A percentile compares a stretch with the other conserved stretches of the same genome.
Evolutionary conservation across 2,113 vertebrate genomes (phyloP).

Genomic region (Pseudorectes ferrugineus): DNA sequence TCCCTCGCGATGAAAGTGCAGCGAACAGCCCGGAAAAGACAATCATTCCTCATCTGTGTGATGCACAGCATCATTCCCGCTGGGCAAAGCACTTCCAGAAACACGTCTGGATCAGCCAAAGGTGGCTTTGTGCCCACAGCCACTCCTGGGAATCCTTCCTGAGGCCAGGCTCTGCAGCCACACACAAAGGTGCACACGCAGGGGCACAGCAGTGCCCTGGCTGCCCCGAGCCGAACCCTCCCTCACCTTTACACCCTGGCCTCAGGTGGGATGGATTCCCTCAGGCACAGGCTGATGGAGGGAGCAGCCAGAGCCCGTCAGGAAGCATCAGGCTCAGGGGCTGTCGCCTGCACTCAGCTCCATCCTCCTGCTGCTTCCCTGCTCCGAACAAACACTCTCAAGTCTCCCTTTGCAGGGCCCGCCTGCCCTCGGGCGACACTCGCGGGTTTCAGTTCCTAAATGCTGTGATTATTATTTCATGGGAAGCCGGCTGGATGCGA

Average conservation of each 20-base stretch:
- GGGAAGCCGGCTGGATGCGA: not conserved
- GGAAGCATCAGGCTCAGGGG: not conserved
- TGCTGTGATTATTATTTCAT: conserved; percentile 4
- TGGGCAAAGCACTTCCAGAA: not conserved
- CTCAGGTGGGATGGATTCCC: not conserved
- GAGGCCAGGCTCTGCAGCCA: not conserved
- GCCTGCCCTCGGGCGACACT: not conserved
- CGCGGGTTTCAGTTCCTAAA: not conserved
- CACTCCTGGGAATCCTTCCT: not conserved
- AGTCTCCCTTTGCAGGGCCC: not conserved
- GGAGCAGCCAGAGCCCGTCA: not conserved
- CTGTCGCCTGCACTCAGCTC: not conserved
- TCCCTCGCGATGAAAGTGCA: not conserved
- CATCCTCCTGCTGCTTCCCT: not conserved
- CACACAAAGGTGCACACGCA: not conserved
- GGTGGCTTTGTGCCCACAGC: not conserved
- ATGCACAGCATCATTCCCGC: not conserved
- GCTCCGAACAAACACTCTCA: not conserved
- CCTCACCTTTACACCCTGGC: fast-evolving
- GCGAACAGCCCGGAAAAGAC: not conserved
- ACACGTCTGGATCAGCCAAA: not conserved
- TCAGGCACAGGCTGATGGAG: not conserved
- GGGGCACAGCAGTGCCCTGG: no score
- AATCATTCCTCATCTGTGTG: not conserved
- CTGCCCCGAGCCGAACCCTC: not conserved